Base-by-base conservation (phyloP, 2,113 vertebrate species). In the Hippopotamus amphibius region DNA sequence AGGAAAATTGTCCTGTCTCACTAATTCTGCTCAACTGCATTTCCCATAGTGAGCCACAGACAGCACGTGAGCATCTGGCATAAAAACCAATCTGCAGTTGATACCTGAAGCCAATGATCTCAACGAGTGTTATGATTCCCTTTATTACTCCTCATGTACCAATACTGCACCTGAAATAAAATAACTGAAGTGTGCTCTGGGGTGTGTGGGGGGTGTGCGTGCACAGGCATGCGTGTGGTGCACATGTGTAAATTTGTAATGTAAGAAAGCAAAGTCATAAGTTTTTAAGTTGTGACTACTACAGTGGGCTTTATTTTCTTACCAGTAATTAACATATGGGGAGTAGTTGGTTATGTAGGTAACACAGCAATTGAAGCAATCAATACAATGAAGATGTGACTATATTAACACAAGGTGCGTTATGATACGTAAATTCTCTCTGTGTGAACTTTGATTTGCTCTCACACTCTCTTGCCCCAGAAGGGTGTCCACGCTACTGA, bases 41-140 rank as follows among this genome's bases (percentile, higher is more conserved):
- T 95, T 97, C 93, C 92, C 86, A 90, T 33, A 55, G 69, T n/a
- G 48, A 97, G 79, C 63, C 89, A 96, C 74, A 96, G 86, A 96
- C 57, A 97, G 83, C 59, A 96, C 76, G 81, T 55, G 68, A 93
- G 46, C 72, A 59, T 83, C 37, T 92, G 79, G 92, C 76, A 86
- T 41, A 41, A 96, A 93, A 92, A 74, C 57, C 6, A 83, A 85
- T 16, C 92, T 88, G 50, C 81, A 55, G 9, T 15, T 89, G 68
- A 80, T 53, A 89, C 53, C 68, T 87, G 59, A 95, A 76, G 61
- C 68, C 90, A 85, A 57, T 3, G 2, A 48, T 57, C 48, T 80
- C 80, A 65, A 41, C 59, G 55, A 50, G n/a, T 22, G 12, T 26
- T 33, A 37, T 14, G 81, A 94, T 33, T 86, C 37, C 68, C 16